Conservation (phyloP, 2,797 vertebrate species). For the Huso huso region DNA sequence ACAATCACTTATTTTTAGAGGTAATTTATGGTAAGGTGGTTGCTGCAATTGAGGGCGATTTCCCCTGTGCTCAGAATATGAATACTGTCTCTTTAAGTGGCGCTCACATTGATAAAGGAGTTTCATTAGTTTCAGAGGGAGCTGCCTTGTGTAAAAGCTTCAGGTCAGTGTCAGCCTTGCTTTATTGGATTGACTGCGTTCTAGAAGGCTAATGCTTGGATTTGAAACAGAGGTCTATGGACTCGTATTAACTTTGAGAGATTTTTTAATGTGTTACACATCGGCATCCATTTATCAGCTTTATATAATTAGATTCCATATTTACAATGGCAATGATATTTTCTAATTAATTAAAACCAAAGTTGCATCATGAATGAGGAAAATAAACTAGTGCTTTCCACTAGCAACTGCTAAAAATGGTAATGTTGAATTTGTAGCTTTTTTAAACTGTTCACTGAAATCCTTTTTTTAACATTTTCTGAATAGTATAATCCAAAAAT, state of each 20-base stretch:
- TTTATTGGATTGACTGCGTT: conserved; percentile 14
- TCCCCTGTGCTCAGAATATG: background rate
- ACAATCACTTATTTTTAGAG: too few relatives aligned
- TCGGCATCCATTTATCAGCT: background rate
- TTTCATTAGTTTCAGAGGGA: conserved; percentile 11
- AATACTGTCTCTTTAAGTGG: background rate
- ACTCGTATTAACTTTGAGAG: background rate
- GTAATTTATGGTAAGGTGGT: too few relatives aligned
- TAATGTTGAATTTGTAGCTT: too few relatives aligned
- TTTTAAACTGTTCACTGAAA: too few relatives aligned
- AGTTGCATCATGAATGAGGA: background rate
- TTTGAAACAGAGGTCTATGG: background rate
- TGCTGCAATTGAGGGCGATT: too few relatives aligned
- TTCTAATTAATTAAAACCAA: conserved; percentile 1
- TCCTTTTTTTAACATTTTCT: too few relatives aligned
- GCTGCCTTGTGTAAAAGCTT: conserved; percentile 14
- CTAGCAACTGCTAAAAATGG: too few relatives aligned
- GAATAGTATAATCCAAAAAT: too few relatives aligned
- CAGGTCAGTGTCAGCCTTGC: conserved; percentile 21
- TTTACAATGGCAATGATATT: background rate
- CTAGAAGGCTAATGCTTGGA: conserved; percentile 12
- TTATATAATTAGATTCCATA: background rate
- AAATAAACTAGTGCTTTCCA: background rate
- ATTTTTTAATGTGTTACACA: background rate
- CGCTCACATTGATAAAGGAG: conserved; percentile 8